phyloP scores from a whole-genome alignment of 1,140 invertebrate species.

The Drosophila parvula region DNA sequence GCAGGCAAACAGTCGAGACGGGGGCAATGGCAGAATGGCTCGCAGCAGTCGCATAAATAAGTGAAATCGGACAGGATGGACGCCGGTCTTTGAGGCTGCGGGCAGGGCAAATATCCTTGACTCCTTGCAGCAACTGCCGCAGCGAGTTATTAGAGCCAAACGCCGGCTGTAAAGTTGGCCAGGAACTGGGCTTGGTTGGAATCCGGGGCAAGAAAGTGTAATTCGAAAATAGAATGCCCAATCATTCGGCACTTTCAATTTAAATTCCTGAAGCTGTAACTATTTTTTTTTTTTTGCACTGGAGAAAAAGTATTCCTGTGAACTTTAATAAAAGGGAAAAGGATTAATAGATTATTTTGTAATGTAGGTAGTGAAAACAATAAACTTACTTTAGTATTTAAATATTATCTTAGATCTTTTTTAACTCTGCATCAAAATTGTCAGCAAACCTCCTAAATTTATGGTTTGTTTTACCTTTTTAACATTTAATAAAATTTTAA shows the following conservation, averaged over 20 bases:
- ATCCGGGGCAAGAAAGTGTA: constrained; percentile 51
- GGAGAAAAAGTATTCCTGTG: neutral
- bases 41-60: constrained; percentile 67
- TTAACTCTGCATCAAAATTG: no score
- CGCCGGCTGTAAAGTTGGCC: constrained; percentile 16
- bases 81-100: constrained; percentile 32
- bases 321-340: neutral
- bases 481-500: neutral
- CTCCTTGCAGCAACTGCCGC: constrained; percentile 43
- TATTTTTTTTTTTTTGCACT: constrained; percentile 2
- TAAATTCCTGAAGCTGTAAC: constrained; percentile 24
- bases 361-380: no score
- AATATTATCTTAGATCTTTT: neutral
- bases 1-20: constrained; percentile 32
- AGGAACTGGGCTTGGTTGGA: constrained; percentile 33
- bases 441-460: neutral
- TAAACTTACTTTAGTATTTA: no score
- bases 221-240: constrained; percentile 53
- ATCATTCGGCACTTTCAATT: constrained; percentile 30
- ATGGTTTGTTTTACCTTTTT: neutral
- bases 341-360: no score
- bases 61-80: constrained; percentile 33
- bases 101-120: constrained; percentile 56
- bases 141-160: constrained; percentile 34
- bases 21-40: constrained; percentile 10